These are phyloP conservation scores for Axea sp. DNA, from an alignment of 2,888 invertebrate genomes.

Conservation along the genomic window DNA sequence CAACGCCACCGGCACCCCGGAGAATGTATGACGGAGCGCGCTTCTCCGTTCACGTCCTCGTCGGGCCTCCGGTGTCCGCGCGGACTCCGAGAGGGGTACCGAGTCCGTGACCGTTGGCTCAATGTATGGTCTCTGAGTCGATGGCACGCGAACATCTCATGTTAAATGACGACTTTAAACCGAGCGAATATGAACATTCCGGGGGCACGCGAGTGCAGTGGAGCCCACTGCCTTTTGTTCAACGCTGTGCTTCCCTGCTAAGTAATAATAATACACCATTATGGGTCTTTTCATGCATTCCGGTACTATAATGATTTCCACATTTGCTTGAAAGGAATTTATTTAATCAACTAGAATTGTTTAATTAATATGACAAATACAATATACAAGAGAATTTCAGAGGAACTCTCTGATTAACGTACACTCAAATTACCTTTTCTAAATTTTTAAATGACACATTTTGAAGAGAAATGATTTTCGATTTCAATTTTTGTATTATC, in stretches of 20 bases:
- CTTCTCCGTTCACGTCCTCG: slow-evolving; percentile 65
- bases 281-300: slow-evolving; percentile 3
- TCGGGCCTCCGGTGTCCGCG: slow-evolving; percentile 46
- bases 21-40: slow-evolving; percentile 75
- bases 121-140: slow-evolving; percentile 40
- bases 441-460: too few species aligned
- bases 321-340: too few species aligned
- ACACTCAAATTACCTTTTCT: too few species aligned
- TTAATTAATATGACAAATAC: too few species aligned
- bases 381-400: too few species aligned
- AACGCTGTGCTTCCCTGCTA: slow-evolving; percentile 29
- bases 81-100: slow-evolving; percentile 45
- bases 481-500: too few species aligned
- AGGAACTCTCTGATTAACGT: too few species aligned
- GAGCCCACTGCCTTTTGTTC: slow-evolving; percentile 24
- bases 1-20: too few species aligned
- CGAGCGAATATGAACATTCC: slow-evolving; percentile 16
- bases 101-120: slow-evolving; percentile 57
- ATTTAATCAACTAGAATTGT: too few species aligned
- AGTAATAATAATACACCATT: slow-evolving; percentile 22
- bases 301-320: too few species aligned
- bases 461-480: too few species aligned
- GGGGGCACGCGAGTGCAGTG: slow-evolving; percentile 20
- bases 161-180: slow-evolving; percentile 50
- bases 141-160: slow-evolving; percentile 50